Percentiles rank a stretch among this genome's conserved stretches.
Conservation (phyloP, 1,140 invertebrate species). For the Amyelois transitella region DNA sequence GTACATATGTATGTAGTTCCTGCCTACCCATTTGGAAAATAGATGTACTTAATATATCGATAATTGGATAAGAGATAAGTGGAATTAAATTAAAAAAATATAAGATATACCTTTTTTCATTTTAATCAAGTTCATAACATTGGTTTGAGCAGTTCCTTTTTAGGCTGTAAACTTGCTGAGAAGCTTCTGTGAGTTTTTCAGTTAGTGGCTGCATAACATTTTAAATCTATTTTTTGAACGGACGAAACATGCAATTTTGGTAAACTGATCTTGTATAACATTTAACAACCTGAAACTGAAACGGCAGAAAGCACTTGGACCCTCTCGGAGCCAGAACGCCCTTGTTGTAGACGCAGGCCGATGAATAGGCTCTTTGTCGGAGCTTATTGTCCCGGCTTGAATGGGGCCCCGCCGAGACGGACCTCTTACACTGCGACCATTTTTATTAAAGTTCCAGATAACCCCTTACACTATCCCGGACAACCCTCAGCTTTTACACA, state of each 20-base stretch:
- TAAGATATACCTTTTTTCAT: no score
- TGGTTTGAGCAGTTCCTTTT: no score
- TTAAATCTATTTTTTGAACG: not conserved
- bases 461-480: not conserved
- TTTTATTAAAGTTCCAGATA: constrained; percentile 13
- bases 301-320: constrained; percentile 4
- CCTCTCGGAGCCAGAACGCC: constrained; percentile 1
- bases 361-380: constrained; percentile 30
- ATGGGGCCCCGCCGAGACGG: constrained; percentile 12
- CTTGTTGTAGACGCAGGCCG: constrained; percentile 19
- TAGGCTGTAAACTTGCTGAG: no score
- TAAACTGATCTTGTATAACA: constrained; percentile 15
- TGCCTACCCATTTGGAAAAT: no score
- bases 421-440: constrained; percentile 15
- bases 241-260: no score
- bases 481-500: not conserved
- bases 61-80: no score
- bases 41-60: no score
- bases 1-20: no score
- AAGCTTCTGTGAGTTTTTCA: not conserved
- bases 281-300: constrained; percentile 14
- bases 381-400: constrained; percentile 24
- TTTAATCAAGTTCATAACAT: no score
- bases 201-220: not conserved
- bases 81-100: no score